Conservation (phyloP, 2,113 vertebrate species). For the Thamnaconus septentrionalis region DNA sequence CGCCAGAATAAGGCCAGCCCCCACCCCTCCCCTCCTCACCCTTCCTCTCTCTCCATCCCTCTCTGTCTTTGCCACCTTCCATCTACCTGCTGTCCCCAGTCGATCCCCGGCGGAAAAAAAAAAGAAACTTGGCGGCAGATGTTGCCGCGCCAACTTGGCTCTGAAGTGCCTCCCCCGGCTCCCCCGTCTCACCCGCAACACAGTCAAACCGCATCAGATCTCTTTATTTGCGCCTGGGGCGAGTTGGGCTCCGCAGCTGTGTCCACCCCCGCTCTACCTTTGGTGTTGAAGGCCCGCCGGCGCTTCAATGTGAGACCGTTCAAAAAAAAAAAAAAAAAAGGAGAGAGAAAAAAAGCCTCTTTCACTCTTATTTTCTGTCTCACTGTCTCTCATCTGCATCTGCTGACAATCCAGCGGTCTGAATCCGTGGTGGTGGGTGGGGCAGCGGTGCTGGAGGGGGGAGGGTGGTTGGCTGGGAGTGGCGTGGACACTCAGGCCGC, state of each 20-base stretch:
- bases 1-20: conserved; percentile 73
- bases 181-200: conserved; percentile 84
- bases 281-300: conserved; percentile 88
- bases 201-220: conserved; percentile 91
- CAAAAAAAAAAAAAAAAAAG: too few species aligned
- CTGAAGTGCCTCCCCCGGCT: conserved; percentile 88
- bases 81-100: conserved; percentile 90
- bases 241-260: conserved; percentile 91
- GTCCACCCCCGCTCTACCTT: conserved; percentile 91
- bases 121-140: conserved; percentile 90
- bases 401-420: conserved; percentile 82
- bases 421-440: conserved; percentile 69
- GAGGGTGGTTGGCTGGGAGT: conserved; percentile 16
- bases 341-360: conserved; percentile 41
- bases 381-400: conserved; percentile 74
- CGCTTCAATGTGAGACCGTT: conserved; percentile 82
- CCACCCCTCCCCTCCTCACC: conserved; percentile 77
- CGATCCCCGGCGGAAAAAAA: conserved; percentile 66
- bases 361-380: conserved; percentile 54
- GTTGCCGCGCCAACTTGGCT: conserved; percentile 85
- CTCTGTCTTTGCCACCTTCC: conserved; percentile 65
- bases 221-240: conserved; percentile 93
- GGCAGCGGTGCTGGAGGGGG: conserved; percentile 40
- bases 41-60: conserved; percentile 76
- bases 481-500: conserved; percentile 68